phyloP scores from a whole-genome alignment of 2,113 vertebrate species.

The Rhinichthys klamathensis region DNA sequence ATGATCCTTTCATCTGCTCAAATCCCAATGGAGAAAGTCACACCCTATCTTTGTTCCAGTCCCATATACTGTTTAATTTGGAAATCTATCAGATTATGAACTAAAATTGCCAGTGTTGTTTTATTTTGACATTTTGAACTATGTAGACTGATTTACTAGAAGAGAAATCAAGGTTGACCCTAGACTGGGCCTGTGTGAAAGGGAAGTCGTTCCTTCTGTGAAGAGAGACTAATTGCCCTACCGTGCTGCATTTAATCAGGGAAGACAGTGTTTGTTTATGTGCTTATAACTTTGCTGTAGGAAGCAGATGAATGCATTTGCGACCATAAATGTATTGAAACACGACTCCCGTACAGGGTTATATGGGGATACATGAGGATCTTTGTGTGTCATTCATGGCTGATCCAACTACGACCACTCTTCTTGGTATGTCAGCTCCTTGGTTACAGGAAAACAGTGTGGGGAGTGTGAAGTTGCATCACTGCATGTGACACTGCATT shows the following conservation, averaged over 20 bases:
- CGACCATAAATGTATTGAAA: neutral
- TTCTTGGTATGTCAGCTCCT: neutral
- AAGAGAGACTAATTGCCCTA: neutral
- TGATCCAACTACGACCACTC: slow-evolving; percentile 9
- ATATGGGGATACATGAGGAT: neutral
- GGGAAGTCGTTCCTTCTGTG: neutral
- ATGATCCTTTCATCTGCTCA: neutral
- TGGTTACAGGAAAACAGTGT: neutral
- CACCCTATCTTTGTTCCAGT: neutral
- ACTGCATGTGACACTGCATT: slow-evolving; percentile 27
- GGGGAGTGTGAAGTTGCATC: slow-evolving; percentile 30
- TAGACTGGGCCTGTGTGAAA: neutral
- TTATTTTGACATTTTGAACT: neutral
- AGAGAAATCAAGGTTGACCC: neutral
- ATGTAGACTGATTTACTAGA: neutral
- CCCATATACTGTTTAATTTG: neutral
- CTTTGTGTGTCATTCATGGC: slow-evolving; percentile 11
- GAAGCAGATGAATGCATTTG: neutral
- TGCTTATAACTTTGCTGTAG: neutral
- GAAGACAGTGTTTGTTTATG: neutral
- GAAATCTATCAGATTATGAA: neutral
- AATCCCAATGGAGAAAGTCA: neutral
- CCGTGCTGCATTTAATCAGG: neutral
- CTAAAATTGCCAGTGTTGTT: neutral
- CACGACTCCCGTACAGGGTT: neutral